Conservation (phyloP, 1,140 invertebrate species). For the Schlechtendalia chinensis region DNA sequence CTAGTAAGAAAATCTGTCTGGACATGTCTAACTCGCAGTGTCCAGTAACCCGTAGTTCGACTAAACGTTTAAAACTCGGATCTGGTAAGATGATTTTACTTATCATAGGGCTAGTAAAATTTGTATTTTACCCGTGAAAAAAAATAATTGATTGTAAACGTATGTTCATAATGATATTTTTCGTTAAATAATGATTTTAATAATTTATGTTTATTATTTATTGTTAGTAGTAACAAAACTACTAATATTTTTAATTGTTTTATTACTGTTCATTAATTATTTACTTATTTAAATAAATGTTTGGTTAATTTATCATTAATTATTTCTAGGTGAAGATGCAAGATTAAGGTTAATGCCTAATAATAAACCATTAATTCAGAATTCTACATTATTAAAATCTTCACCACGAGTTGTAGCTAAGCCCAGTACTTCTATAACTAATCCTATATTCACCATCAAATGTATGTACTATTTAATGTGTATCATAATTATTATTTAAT, state of each 20-base stretch:
- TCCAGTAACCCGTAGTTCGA: conserved; percentile 29
- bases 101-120: not conserved
- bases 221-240: too few species aligned
- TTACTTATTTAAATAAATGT: too few species aligned
- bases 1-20: conserved; percentile 18
- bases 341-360: conserved; percentile 27
- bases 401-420: conserved; percentile 55
- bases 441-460: conserved; percentile 78
- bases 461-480: conserved; percentile 54
- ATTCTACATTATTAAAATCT: not conserved
- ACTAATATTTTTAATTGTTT: too few species aligned
- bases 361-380: conserved; percentile 24
- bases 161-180: not conserved
- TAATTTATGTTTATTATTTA: too few species aligned
- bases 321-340: conserved; percentile 23
- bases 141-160: not conserved
- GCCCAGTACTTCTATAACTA: conserved; percentile 61
- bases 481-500: not conserved
- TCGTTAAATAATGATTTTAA: too few species aligned
- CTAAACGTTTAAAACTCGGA: conserved; percentile 35
- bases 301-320: not conserved
- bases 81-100: not conserved
- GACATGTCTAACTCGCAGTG: conserved; percentile 22
- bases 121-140: not conserved
- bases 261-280: too few species aligned